Percentiles rank a stretch among this genome's conserved stretches.
Conservation (phyloP, 2,797 vertebrate genomes). For the Sternotherus odoratus region DNA sequence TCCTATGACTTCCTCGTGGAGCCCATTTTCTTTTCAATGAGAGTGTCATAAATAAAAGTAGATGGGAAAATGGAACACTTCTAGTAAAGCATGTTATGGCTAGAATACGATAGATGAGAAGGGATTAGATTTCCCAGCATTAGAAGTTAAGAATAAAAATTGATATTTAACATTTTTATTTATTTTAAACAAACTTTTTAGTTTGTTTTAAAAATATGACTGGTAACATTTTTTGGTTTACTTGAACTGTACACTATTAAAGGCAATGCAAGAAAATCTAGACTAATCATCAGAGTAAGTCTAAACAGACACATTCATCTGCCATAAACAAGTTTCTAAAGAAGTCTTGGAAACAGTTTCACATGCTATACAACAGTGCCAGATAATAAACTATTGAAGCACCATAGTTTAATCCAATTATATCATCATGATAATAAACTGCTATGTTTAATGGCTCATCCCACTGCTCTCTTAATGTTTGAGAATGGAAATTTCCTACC, state of each 20-base stretch:
- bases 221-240: background rate
- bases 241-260: background rate
- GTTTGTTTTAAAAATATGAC: conserved; percentile 14
- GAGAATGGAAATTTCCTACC: background rate
- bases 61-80: conserved; percentile 42
- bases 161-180: background rate
- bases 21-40: conserved; percentile 40
- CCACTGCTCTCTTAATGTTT: background rate
- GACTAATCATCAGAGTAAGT: background rate
- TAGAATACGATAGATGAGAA: background rate
- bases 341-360: background rate
- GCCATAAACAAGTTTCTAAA: background rate
- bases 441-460: background rate
- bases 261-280: background rate
- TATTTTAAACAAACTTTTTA: background rate
- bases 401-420: background rate
- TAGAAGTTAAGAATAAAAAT: background rate
- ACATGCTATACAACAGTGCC: background rate
- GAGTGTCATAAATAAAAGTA: conserved; percentile 42
- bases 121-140: conserved; percentile 45
- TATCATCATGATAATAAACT: background rate
- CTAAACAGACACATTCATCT: background rate
- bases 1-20: conserved; percentile 40
- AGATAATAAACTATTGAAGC: conserved; percentile 9
- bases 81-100: conserved; percentile 18